Conservation (phyloP, 2,797 vertebrate species). For the Thamnophis elegans region DNA sequence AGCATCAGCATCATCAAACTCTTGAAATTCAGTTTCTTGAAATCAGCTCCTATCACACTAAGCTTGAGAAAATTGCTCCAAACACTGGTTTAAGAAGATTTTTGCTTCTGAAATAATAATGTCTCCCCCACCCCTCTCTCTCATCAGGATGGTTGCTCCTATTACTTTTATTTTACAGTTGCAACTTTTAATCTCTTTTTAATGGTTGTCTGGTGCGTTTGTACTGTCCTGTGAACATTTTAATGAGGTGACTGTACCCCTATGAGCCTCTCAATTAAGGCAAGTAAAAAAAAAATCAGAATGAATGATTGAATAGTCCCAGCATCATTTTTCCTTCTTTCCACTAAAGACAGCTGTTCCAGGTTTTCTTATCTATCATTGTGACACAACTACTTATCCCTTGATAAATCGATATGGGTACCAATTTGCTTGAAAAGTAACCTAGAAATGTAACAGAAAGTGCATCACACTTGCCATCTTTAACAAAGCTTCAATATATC, state of each 20-base stretch:
- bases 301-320: not conserved
- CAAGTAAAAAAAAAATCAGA: not conserved
- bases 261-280: not conserved
- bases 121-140: not conserved
- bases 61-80: not conserved
- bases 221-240: not conserved
- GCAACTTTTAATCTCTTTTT: not conserved
- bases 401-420: not conserved
- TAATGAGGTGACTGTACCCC: not conserved
- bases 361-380: not conserved
- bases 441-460: not conserved
- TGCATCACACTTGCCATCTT: not conserved
- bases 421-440: not conserved
- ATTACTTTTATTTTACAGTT: not conserved
- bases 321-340: not conserved
- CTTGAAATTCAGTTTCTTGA: not conserved
- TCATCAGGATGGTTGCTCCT: not conserved
- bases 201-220: not conserved
- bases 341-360: not conserved
- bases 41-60: not conserved
- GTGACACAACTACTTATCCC: not conserved
- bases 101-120: not conserved
- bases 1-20: not conserved
- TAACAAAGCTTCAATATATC: not conserved
- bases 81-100: not conserved